Conservation (phyloP, 2,797 vertebrate species). For the Scyliorhinus canicula region DNA sequence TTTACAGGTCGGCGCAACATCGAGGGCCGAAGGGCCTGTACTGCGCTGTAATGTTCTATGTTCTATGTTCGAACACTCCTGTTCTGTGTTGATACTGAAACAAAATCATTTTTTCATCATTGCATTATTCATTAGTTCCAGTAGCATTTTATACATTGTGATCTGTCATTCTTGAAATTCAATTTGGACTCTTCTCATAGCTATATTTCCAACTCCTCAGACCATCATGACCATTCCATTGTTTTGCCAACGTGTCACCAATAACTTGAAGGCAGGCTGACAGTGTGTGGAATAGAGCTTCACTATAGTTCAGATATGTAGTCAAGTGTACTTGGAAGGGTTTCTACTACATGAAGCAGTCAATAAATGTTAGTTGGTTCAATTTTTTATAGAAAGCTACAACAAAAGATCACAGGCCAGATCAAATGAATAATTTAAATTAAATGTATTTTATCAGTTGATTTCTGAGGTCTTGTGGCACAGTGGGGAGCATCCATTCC, state of each 20-base stretch:
- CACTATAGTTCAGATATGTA: neutral
- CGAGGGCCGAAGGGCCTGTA: no score
- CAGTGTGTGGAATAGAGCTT: neutral
- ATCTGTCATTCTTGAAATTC: neutral
- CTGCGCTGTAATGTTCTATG: no score
- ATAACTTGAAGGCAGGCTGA: neutral
- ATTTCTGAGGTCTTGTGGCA: neutral
- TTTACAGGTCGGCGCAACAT: no score
- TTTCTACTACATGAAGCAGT: neutral
- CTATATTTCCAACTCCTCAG: neutral
- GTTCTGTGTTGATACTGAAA: no score
- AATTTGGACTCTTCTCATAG: neutral
- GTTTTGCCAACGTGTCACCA: neutral
- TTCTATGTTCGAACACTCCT: neutral
- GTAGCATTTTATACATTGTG: neutral
- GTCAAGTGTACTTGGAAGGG: neutral
- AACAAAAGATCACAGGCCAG: neutral
- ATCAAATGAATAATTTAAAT: neutral
- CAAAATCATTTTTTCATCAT: neutral
- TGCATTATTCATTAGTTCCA: neutral
- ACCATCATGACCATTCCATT: neutral
- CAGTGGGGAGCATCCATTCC: no score
- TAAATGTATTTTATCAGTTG: neutral
- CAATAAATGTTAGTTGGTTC: neutral
- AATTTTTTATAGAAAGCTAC: neutral